phyloP scores from a whole-genome alignment of 2,888 invertebrate genomes.

The Acronicta aceris region DNA sequence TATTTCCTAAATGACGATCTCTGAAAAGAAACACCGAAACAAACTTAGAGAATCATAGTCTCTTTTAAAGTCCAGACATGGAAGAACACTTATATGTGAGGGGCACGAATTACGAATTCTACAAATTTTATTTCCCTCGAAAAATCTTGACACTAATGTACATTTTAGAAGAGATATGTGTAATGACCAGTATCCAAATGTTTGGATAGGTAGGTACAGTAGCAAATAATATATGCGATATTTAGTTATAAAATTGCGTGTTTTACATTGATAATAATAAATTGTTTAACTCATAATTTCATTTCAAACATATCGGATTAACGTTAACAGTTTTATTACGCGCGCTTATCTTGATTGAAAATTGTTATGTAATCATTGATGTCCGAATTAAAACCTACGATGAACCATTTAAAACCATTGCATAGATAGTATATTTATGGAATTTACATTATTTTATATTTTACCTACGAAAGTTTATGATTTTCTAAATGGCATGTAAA shows the following conservation, averaged over 20 bases:
- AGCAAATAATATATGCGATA: constrained; percentile 29
- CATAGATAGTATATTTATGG: neutral
- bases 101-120: too few species aligned
- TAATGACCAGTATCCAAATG: neutral
- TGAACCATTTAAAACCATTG: neutral
- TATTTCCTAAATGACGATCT: too few species aligned
- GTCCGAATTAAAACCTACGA: constrained; percentile 2
- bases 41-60: too few species aligned
- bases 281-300: constrained; percentile 51
- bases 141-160: too few species aligned
- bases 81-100: too few species aligned
- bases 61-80: too few species aligned
- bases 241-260: constrained; percentile 33
- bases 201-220: constrained; percentile 15
- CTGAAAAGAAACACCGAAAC: too few species aligned
- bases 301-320: constrained; percentile 71
- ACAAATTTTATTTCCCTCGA: too few species aligned
- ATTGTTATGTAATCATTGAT: constrained; percentile 52
- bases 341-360: constrained; percentile 78
- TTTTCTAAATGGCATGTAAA: too few species aligned
- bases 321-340: constrained; percentile 72
- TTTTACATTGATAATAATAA: constrained; percentile 46
- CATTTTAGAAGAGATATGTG: too few species aligned
- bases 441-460: neutral
- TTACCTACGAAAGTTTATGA: too few species aligned